Evolutionary conservation across 1,140 invertebrate species (phyloP).

Genomic region (Proales similis): DNA sequence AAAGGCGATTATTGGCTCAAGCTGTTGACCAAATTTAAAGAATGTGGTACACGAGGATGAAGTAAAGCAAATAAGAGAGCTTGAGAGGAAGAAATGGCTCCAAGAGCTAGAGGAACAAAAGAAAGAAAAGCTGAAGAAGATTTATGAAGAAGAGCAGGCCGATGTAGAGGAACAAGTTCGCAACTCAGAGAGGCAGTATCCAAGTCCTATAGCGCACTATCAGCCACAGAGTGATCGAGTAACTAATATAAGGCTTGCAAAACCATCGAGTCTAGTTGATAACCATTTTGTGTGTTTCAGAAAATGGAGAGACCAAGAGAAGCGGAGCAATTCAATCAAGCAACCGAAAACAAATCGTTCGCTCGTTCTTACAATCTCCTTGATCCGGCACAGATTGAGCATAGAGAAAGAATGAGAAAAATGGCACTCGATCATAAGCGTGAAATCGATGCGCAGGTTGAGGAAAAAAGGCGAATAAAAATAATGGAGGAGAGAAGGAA

Average conservation of each 20-base stretch:
- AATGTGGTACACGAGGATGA: slow-evolving; percentile 41
- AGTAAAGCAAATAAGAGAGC: slow-evolving; percentile 42
- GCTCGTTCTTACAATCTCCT: slow-evolving; percentile 39
- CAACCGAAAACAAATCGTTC: slow-evolving; percentile 20
- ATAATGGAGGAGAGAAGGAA: slow-evolving; percentile 44
- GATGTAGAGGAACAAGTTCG: slow-evolving; percentile 42
- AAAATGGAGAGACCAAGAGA: neutral
- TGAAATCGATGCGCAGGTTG: slow-evolving; percentile 47
- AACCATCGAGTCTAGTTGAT: slow-evolving; percentile 40
- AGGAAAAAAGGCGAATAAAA: slow-evolving; percentile 46
- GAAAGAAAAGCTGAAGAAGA: slow-evolving; percentile 40
- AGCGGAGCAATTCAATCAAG: neutral
- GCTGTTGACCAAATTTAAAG: slow-evolving; percentile 39
- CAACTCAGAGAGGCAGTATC: too few relatives aligned
- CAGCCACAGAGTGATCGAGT: too few relatives aligned
- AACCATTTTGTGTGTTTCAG: neutral
- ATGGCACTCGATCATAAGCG: slow-evolving; percentile 47
- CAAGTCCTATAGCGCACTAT: too few relatives aligned
- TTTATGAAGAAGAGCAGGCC: slow-evolving; percentile 34
- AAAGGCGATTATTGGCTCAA: neutral
- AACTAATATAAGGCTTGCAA: too few relatives aligned
- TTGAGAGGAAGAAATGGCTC: slow-evolving; percentile 45
- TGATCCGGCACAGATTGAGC: slow-evolving; percentile 46
- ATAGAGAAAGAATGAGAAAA: slow-evolving; percentile 46
- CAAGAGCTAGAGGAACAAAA: slow-evolving; percentile 45